Conservation (phyloP, 1,140 invertebrate genomes). For the Delia radicum region DNA sequence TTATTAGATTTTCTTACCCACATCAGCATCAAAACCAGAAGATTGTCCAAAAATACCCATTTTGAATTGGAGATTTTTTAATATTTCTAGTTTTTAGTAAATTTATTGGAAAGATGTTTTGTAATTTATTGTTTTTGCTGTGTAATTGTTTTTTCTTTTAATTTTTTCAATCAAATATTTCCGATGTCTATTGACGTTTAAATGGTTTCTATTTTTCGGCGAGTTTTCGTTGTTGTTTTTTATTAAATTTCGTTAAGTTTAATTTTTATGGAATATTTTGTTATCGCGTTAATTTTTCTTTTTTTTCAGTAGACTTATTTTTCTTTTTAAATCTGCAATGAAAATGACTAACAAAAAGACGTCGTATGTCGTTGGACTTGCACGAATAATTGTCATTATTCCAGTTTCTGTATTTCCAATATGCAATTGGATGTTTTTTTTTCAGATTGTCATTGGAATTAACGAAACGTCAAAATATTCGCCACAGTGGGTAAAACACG, state of each 20-base stretch:
- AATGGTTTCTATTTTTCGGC: neutral
- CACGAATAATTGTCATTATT: neutral
- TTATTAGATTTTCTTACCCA: slow-evolving; percentile 62
- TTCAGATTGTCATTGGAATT: neutral
- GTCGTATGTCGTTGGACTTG: neutral
- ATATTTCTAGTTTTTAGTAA: neutral
- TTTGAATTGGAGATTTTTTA: neutral
- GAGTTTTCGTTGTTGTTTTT: neutral
- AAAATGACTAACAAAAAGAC: slow-evolving; percentile 12
- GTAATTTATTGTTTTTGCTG: neutral
- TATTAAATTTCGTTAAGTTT: neutral
- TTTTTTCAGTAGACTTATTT: neutral
- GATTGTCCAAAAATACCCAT: slow-evolving; percentile 68
- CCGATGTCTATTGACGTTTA: neutral
- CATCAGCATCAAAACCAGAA: slow-evolving; percentile 71
- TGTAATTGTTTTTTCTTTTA: neutral
- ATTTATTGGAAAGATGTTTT: neutral
- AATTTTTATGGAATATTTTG: slow-evolving; percentile 4
- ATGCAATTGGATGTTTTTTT: neutral
- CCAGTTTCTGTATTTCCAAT: neutral
- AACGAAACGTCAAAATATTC: neutral
- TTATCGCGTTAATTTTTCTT: slow-evolving; percentile 5
- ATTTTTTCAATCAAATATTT: slow-evolving; percentile 13
- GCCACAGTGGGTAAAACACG: neutral
- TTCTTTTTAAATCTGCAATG: neutral